Base-by-base conservation (phyloP, 2,888 invertebrate species). In the Phortica okadai region DNA sequence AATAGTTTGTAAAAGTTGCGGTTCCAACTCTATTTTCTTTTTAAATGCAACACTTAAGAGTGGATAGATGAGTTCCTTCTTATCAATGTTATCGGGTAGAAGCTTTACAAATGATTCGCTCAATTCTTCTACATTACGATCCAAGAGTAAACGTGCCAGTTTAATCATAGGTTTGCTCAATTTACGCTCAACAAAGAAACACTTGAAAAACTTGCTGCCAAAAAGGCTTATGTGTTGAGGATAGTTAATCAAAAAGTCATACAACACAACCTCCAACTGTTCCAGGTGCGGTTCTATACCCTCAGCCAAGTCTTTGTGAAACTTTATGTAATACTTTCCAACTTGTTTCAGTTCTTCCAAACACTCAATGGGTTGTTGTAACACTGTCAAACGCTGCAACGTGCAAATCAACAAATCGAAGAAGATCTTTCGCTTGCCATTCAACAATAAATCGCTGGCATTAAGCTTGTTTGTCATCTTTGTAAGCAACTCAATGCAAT, bases 61-160 rank as follows among this genome's bases (percentile, higher is more conserved):
- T 0, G 95, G 94, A 82, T 96, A 93, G 2, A 95, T 92, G 1
- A 95, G 87, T 84, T 94, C 94, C 85, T 94, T 93, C 86, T 94
- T 94, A 11, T 92, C 90, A 62, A 94, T 76, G 54, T 89, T 88
- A 70, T 93, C 90, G 0, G 86, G 83, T 33, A 90, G 75, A 0
- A 86, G 74, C 8, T 85, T 74, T 0, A 81, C 50, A 75, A 91
- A 90, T 25, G 78, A 76, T 1, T 41, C 41, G 0, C 82, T 66
- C 33, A 88, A 73, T 10, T 80, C 72, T 0, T 50, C 50, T 0
- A 50, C 59, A 67, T 86, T 81, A 3, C 92, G 92, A 84, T 93
- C 93, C 5, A 95, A 88, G n/a, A 95, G 85, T 73, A 94, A 91
- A 2, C 93, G 90, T 11, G 94, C 93, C 16, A 96, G 90, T 76